Base-by-base conservation (phyloP, 2,113 vertebrate species). In the Oophaga pumilio region DNA sequence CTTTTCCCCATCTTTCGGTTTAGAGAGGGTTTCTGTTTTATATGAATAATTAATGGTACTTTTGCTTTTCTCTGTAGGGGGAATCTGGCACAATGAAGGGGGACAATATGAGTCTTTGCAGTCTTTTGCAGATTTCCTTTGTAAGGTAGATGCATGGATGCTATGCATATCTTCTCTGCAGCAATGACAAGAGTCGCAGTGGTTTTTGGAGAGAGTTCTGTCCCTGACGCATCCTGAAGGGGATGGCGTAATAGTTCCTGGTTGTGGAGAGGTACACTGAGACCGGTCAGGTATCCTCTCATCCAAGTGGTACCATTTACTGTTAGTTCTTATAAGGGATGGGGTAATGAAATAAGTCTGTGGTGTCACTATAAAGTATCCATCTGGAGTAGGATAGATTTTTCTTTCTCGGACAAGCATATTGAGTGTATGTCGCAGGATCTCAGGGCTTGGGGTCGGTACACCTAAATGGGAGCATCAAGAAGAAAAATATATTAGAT, bases 311-410 rank as follows among this genome's bases (percentile, higher is more conserved):
- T 99, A 99, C 98, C 98, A 99, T 93, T 99, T 99, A 90, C 97
- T 98, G 92, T 97, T 98, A 93, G 97, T 98, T 93, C 97, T 95
- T 94, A 99, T 97, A 90, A 99, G 96, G 89, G 98, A 99, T 43
- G 98, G 98, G 4, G 98, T 99, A 89, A 99, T 99, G 90, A 98
- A 99, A 90, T 99, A 99, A 22, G 98, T 99, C 93, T 99, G 98
- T 0, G 98, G 98, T 26, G 98, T 99, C 85, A 99, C 98, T 68
- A 99, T 98, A 92, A 99, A 99, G 91, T 99, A 99, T 91, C 98
- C 98, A 76, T 99, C 98, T 0, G 97, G 94, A 77, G 97, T 99
- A 3, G 97, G 98, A 90, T 99, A 99, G 93, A 99, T 98, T 92
- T 99, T 99, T 89, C 98, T 95, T 93, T 99, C 98, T 91, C 97